Evolutionary conservation across 2,113 vertebrate genomes (phyloP).

Genomic region (Eubucco bourcierii): DNA sequence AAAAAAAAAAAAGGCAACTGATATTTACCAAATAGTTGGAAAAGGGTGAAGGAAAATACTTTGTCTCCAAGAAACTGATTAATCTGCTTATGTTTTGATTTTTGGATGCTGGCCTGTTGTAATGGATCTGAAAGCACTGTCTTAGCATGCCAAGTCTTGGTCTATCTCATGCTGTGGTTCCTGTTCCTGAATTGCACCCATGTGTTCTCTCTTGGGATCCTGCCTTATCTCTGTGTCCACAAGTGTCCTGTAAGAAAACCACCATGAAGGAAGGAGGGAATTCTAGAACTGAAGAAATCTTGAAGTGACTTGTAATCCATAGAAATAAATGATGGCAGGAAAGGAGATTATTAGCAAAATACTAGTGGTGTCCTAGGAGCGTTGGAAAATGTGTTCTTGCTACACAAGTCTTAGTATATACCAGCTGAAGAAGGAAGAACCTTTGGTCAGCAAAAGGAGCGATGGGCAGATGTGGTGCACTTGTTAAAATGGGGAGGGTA

Average conservation of each 20-base stretch:
- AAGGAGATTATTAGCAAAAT: background rate
- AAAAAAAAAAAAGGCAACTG: background rate
- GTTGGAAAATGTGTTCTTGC: background rate
- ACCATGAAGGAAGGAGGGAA: background rate
- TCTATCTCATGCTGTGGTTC: background rate
- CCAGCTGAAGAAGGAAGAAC: background rate
- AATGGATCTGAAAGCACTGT: background rate
- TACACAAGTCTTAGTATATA: background rate
- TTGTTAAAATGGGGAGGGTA: background rate
- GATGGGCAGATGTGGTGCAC: background rate
- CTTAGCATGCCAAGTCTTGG: background rate
- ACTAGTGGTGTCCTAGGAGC: background rate
- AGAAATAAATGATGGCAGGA: background rate
- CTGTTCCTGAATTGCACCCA: background rate
- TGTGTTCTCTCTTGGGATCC: background rate
- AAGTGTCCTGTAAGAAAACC: background rate
- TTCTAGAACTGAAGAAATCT: background rate
- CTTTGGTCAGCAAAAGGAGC: background rate
- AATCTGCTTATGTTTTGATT: background rate
- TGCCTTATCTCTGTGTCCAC: background rate
- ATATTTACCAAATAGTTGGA: background rate
- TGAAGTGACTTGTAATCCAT: background rate
- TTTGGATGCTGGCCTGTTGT: background rate
- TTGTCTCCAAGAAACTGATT: background rate
- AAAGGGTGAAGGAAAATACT: conserved; percentile 3